Conservation (phyloP, 2,797 vertebrate species). For the Aldrovandia affinis region DNA sequence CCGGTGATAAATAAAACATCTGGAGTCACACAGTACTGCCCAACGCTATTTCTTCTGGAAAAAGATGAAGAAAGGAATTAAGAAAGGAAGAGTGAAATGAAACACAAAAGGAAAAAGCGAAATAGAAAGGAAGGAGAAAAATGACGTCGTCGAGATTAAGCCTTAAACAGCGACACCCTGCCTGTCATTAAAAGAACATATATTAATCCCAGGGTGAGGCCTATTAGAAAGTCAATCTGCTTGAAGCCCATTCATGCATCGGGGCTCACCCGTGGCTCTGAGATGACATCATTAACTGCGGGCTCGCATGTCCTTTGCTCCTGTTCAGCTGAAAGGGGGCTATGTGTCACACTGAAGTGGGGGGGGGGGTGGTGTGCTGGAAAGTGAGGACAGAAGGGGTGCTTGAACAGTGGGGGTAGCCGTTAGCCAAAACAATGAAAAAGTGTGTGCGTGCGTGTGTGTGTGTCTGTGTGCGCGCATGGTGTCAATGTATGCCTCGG, state of each 20-base stretch:
- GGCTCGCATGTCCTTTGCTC: constrained; percentile 38
- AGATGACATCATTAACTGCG: constrained; percentile 48
- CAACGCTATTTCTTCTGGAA: not conserved
- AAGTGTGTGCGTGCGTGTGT: constrained; percentile 29
- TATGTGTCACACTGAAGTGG: constrained; percentile 8
- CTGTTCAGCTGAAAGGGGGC: constrained; percentile 34
- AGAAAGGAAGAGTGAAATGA: constrained; percentile 13
- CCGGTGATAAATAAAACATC: not conserved
- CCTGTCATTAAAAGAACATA: constrained; percentile 29
- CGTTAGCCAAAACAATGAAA: constrained; percentile 26
- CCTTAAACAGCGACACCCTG: constrained; percentile 27
- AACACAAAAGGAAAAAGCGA: constrained; percentile 9
- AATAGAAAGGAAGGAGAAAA: constrained; percentile 6
- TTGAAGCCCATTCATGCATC: constrained; percentile 48
- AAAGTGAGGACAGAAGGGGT: not conserved
- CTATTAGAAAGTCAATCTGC: constrained; percentile 54
- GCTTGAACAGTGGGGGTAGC: not conserved
- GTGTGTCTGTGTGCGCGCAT: constrained; percentile 20
- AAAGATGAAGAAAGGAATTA: not conserved
- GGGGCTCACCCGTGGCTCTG: constrained; percentile 32
- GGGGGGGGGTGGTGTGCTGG: constrained; percentile 10
- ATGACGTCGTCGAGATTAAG: constrained; percentile 7
- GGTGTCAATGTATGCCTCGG: not conserved
- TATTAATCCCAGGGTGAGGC: constrained; percentile 44
- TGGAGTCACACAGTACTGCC: not conserved